A percentile compares a stretch with the other conserved stretches of the same genome.
phyloP scores from a whole-genome alignment of 2,113 vertebrate species.

The Cavia aperea region DNA sequence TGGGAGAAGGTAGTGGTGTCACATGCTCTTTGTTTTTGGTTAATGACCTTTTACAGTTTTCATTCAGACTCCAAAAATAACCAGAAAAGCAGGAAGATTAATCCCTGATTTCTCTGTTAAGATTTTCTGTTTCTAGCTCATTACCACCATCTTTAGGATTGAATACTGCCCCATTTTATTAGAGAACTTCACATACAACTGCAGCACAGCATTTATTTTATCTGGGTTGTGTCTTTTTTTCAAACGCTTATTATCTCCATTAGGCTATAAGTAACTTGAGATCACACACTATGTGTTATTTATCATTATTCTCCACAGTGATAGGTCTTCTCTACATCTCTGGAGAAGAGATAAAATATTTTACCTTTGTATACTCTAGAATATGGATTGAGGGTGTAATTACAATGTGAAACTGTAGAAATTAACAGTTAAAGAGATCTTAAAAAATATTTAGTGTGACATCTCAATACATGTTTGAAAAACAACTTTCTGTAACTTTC shows the following conservation, averaged over 20 bases:
- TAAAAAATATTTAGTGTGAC: conserved; percentile 10
- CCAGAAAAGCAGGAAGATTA: not conserved
- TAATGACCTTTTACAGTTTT: not conserved
- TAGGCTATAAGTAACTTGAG: not conserved
- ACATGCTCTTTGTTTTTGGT: not conserved
- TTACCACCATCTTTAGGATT: not conserved
- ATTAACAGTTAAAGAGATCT: not conserved
- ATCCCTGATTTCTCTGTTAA: not conserved
- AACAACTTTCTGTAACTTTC: conserved; percentile 15
- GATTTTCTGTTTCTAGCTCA: not conserved
- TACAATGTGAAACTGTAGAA: conserved; percentile 31
- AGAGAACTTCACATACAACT: not conserved
- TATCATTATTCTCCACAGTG: not conserved
- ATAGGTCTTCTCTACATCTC: not conserved
- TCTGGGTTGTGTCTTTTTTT: conserved; percentile 12
- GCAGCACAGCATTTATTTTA: not conserved
- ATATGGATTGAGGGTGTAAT: not conserved
- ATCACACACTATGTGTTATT: not conserved
- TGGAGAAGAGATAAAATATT: not conserved
- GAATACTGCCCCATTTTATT: not conserved
- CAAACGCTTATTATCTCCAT: not conserved
- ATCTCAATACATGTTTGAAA: not conserved
- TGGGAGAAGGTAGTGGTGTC: not conserved
- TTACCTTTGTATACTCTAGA: not conserved
- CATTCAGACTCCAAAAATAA: not conserved